Evolutionary conservation across 2,888 invertebrate genomes (phyloP), one percentile per base, ranked within the genome.

Genomic region (Eledona agricola): DNA sequence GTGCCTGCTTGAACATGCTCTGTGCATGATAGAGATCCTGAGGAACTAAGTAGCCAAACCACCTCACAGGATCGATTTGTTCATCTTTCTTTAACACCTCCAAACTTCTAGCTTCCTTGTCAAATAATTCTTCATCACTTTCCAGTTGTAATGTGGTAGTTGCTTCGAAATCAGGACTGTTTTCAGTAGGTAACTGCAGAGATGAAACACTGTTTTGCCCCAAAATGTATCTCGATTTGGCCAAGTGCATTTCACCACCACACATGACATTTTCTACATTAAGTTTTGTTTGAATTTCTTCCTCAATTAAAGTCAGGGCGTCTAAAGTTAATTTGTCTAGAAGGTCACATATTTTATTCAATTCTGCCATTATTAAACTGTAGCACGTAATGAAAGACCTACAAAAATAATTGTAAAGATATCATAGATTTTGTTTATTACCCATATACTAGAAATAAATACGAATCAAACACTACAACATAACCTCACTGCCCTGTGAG

Each of bases 31-130:
- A 84, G 66, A 95, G 77, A 69, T 87, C 86, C 66, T 87, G 86
- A 0, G 94, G 93, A 0, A 93, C 90, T 19, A 95, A 75, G 22
- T 92, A 83, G 5, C 93, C 93, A 78, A 94, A 95, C 93, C 93
- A 93, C 58, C 84, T 85, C 16, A 93, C 72, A 0, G 94, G 93
- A 72, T 94, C 84, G 40, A 67, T 60, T 31, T 67, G 67, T 28
- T 67, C 20, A 71, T 75, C 74, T 65, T 60, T 65, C 60, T 59
- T 75, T 54, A 56, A 67, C 55, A 54, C 61, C 10, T 70, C 63
- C 7, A 78, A 56, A 25, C 78, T 77, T 65, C 67, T 68, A 2
- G 57, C 37, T 16, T 66, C 64, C 34, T 64, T 45, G 3, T 61
- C 65, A 7, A 64, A 64, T 2, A 63, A 28, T 12, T 55, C 47